These are phyloP conservation scores for Lepus europaeus DNA, from an alignment of 2,113 vertebrate genomes.

Conservation along the genomic window DNA sequence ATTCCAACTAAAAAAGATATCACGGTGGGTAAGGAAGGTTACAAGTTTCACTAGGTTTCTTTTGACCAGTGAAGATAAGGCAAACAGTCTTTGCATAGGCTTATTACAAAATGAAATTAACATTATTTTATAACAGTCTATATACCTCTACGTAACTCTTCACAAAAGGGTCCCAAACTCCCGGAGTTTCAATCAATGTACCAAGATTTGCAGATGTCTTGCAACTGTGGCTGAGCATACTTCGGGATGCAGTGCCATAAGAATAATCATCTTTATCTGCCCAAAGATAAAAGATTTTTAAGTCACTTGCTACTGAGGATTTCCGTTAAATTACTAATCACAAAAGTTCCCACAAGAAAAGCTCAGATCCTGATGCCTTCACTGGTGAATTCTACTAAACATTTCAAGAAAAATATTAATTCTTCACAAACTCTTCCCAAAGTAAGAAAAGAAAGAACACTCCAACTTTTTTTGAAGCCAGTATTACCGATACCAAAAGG, in stretches of 20 bases:
- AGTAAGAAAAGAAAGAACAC: neutral
- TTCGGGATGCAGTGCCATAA: conserved; percentile 77
- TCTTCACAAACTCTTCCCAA: neutral
- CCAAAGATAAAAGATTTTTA: conserved; percentile 60
- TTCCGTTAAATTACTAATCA: neutral
- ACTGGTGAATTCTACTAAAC: neutral
- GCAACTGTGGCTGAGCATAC: conserved; percentile 90
- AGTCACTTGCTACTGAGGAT: neutral
- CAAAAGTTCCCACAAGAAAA: neutral
- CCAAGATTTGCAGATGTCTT: conserved; percentile 91
- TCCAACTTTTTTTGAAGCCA: neutral
- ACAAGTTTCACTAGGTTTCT: neutral
- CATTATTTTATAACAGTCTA: neutral
- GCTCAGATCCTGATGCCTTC: neutral
- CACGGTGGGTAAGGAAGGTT: neutral
- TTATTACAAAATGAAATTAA: conserved; percentile 20
- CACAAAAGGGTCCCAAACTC: conserved; percentile 96
- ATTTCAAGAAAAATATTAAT: neutral
- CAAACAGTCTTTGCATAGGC: neutral
- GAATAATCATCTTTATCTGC: conserved; percentile 83
- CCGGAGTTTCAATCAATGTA: conserved; percentile 91
- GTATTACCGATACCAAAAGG: conserved; percentile 17
- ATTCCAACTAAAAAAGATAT: neutral
- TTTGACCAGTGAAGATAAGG: neutral
- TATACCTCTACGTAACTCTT: conserved; percentile 93